A percentile compares a stretch with the other conserved stretches of the same genome.
These are phyloP conservation scores for Carcina quercana DNA, from an alignment of 2,888 invertebrate species.

Conservation along the genomic window DNA sequence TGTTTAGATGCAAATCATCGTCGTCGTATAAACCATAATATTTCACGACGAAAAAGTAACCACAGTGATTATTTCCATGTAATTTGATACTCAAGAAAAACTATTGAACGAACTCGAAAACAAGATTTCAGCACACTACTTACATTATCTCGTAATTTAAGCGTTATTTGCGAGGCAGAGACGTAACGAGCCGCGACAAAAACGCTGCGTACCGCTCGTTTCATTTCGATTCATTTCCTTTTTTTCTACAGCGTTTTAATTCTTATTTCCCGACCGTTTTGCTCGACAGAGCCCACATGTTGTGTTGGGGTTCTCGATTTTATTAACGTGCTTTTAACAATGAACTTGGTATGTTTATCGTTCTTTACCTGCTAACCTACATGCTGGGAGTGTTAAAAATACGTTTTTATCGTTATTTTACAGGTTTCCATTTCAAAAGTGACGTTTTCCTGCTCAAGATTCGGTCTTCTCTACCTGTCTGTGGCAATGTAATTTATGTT, in stretches of 20 bases:
- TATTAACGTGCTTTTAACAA: too few species aligned
- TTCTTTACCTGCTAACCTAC: constrained; percentile 17
- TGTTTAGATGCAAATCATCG: too few species aligned
- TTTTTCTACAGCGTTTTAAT: constrained; percentile 34
- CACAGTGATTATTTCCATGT: too few species aligned
- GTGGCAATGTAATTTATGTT: too few species aligned
- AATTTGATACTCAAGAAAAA: too few species aligned
- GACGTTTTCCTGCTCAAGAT: too few species aligned
- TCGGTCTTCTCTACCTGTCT: too few species aligned
- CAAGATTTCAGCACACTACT: too few species aligned
- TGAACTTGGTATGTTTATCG: constrained; percentile 29
- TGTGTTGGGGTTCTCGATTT: constrained; percentile 32
- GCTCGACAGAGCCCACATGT: constrained; percentile 51
- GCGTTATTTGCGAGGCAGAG: constrained; percentile 20
- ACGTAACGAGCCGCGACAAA: constrained; percentile 53
- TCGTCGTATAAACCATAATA: too few species aligned
- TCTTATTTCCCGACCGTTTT: constrained; percentile 45
- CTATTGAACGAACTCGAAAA: too few species aligned
- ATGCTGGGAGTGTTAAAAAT: constrained; percentile 4
- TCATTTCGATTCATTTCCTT: constrained; percentile 26
- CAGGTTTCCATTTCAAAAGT: background rate
- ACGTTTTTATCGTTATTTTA: constrained; percentile 4
- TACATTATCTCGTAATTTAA: constrained; percentile 6
- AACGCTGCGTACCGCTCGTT: constrained; percentile 34
- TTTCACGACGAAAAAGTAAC: too few species aligned